Conservation (phyloP, 2,888 invertebrate species). For the Cephus runcator region DNA sequence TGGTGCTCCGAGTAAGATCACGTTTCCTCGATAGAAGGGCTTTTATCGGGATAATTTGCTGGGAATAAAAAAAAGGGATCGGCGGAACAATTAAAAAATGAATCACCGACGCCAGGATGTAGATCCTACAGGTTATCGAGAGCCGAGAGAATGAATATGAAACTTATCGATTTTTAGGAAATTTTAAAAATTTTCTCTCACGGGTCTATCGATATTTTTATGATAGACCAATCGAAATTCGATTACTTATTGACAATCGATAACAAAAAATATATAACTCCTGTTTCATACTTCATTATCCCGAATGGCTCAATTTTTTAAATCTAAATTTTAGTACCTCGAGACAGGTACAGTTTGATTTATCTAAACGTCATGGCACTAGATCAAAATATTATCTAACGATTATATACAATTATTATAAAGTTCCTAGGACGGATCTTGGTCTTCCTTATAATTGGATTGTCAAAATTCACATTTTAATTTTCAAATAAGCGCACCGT, state of each 20-base stretch:
- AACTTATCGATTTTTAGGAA: not conserved
- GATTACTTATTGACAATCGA: not conserved
- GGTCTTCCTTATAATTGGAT: not conserved
- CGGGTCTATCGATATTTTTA: not conserved
- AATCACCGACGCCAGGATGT: not conserved
- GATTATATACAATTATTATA: not conserved
- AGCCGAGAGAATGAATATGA: not conserved
- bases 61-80: not conserved
- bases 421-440: not conserved
- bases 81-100: not conserved
- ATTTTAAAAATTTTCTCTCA: not conserved
- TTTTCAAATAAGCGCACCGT: not conserved
- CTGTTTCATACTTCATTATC: not conserved
- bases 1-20: conserved; percentile 5
- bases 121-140: not conserved
- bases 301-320: not conserved
- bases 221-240: not conserved
- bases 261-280: not conserved
- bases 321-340: not conserved
- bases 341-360: not conserved
- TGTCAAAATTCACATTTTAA: not conserved
- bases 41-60: not conserved
- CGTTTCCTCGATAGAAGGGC: not conserved
- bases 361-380: not conserved
- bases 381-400: not conserved